Evolutionary conservation across 2,888 invertebrate species (phyloP), one percentile per base, ranked within the genome.

Genomic region (Drosophila neotestacea): DNA sequence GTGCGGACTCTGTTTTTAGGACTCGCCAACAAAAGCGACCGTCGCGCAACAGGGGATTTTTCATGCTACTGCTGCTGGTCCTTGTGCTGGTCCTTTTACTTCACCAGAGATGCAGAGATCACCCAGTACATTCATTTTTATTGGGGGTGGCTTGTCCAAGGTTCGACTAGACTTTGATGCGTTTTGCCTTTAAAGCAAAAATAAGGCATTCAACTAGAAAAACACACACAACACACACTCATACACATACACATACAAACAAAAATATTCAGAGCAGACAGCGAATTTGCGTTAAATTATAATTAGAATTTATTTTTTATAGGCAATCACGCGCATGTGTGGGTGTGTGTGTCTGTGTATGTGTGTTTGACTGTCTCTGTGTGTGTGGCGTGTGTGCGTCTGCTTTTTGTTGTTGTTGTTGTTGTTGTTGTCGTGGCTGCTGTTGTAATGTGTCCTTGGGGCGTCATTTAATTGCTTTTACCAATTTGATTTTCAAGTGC

Each of bases 381-480:
- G 63, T 41, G 42, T 46, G 55, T 38, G 50, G 69, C 41, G 68
- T 54, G 65, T 65, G 54, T 42, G 46, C 51, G 54, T 66, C 63
- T 59, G 65, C 44, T 42, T 54, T 56, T 39, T 67, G 79, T 67
- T 75, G 73, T 61, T 88, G 89, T 88, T 11, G 38, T 54, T 13
- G 67, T 38, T 68, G 74, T 66, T 76, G 77, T 65, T 87, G 89
- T 88, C 6, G 44, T 50, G 61, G 74, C 50, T 72, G 81, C 64
- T 76, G 87, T 65, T 89, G 91, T 91, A 91, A 92, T 92, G 87
- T 92, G 92, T 92, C 91, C 91, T 91, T 91, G 92, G 91, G 91
- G 92, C 92, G 91, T 92, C 91, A 88, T 92, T 92, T 91, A 91
- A 91, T 91, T 91, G 91, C 91, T 91, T 92, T 88, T 90, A 88